phyloP scores from a whole-genome alignment of 2,113 vertebrate species.

The Rhynchopsitta pachyrhyncha region DNA sequence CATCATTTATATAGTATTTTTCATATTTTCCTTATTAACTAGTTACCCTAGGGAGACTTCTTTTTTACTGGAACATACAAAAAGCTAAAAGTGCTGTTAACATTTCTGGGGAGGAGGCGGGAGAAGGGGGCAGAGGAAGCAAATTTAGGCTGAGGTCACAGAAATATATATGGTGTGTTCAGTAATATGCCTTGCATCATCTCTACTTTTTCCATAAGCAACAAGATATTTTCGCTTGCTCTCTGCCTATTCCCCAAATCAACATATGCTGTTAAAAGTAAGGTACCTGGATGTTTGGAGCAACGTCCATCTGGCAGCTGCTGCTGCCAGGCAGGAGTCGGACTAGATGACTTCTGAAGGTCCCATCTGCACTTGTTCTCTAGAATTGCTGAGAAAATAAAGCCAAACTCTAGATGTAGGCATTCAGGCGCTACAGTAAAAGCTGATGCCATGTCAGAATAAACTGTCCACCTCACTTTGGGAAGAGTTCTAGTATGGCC shows the following conservation, averaged over 20 bases:
- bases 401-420: background rate
- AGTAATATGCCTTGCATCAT: background rate
- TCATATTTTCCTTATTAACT: conserved; percentile 47
- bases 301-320: background rate
- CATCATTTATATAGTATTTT: conserved; percentile 8
- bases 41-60: background rate
- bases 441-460: background rate
- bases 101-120: background rate
- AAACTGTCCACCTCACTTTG: background rate
- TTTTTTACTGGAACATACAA: background rate
- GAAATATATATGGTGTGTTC: background rate
- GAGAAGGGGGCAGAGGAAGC: background rate
- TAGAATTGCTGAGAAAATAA: background rate
- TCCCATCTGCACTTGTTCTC: background rate
- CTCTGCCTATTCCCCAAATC: background rate
- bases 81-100: conserved; percentile 2
- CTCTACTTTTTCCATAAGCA: background rate
- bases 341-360: background rate
- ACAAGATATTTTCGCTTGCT: background rate
- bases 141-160: background rate
- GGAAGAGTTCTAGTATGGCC: background rate
- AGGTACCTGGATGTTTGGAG: background rate
- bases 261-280: background rate
- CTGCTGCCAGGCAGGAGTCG: background rate
- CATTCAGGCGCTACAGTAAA: background rate